These are phyloP conservation scores for Spicauda simplicius DNA, from an alignment of 2,888 invertebrate species.

Conservation along the genomic window DNA sequence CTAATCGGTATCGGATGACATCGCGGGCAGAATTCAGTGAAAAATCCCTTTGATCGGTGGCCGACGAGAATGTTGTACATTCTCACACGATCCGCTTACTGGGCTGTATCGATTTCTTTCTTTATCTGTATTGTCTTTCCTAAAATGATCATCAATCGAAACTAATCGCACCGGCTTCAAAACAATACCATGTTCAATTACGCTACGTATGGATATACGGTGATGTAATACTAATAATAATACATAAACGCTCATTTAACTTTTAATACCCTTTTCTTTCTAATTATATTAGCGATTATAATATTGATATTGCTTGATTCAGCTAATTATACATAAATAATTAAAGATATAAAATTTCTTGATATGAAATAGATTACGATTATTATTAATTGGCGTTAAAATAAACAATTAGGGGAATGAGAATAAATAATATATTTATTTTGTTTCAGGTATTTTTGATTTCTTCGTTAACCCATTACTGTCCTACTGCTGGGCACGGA, in stretches of 20 bases:
- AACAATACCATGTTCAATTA: slow-evolving; percentile 28
- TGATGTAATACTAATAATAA: too few relatives aligned
- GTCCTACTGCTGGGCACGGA: too few relatives aligned
- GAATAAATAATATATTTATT: too few relatives aligned
- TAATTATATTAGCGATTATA: not conserved
- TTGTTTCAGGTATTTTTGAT: too few relatives aligned
- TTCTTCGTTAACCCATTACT: too few relatives aligned
- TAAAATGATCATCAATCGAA: slow-evolving; percentile 63
- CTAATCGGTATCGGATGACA: slow-evolving; percentile 66
- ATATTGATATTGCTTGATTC: not conserved
- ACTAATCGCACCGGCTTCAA: slow-evolving; percentile 43
- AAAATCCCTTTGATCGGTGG: slow-evolving; percentile 66
- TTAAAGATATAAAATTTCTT: not conserved
- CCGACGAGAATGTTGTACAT: slow-evolving; percentile 78
- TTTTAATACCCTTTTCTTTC: not conserved
- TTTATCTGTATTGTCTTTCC: slow-evolving; percentile 57
- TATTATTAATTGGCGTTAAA: not conserved
- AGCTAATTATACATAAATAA: not conserved
- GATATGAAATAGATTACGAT: not conserved
- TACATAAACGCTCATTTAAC: not conserved
- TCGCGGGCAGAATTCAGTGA: slow-evolving; percentile 67
- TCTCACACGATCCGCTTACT: slow-evolving; percentile 71
- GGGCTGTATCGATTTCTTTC: slow-evolving; percentile 48
- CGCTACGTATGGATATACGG: not conserved
- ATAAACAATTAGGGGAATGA: not conserved